Evolutionary conservation across 2,888 invertebrate species (phyloP).

Genomic region (Conchocele bisecta): DNA sequence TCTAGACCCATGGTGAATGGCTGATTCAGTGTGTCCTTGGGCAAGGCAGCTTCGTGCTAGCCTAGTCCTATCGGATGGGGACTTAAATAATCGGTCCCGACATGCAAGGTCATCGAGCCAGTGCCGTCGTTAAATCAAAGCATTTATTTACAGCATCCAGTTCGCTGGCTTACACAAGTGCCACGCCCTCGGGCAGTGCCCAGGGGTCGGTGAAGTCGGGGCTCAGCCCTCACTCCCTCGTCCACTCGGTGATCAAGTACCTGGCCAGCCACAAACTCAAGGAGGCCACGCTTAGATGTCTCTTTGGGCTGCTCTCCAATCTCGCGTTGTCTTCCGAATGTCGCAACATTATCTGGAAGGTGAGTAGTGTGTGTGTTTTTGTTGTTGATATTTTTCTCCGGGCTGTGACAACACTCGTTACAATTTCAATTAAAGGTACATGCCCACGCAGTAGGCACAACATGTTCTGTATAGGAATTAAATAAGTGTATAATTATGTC

Average conservation of each 20-base stretch:
- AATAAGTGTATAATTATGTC: too few relatives aligned
- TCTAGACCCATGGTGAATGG: too few relatives aligned
- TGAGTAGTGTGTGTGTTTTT: slow-evolving; percentile 51
- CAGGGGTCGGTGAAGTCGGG: slow-evolving; percentile 44
- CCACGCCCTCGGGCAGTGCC: slow-evolving; percentile 35
- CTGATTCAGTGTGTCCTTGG: too few relatives aligned
- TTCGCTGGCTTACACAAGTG: slow-evolving; percentile 67
- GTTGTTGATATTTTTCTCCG: neutral
- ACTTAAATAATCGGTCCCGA: too few relatives aligned
- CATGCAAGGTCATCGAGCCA: too few relatives aligned
- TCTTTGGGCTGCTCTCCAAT: slow-evolving; percentile 76
- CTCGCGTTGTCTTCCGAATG: slow-evolving; percentile 77
- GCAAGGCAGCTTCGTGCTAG: too few relatives aligned
- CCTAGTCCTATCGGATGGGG: too few relatives aligned
- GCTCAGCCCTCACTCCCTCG: slow-evolving; percentile 74
- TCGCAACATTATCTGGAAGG: slow-evolving; percentile 80
- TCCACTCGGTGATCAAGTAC: slow-evolving; percentile 77
- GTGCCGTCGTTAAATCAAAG: too few relatives aligned
- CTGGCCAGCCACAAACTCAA: slow-evolving; percentile 60
- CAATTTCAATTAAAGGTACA: too few relatives aligned
- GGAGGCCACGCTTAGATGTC: slow-evolving; percentile 56
- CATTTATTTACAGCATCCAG: slow-evolving; percentile 70
- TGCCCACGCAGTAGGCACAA: too few relatives aligned
- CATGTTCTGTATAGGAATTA: too few relatives aligned
- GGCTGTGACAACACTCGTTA: neutral